A percentile compares a stretch with the other conserved stretches of the same genome.
These are phyloP conservation scores for Pedionomus torquatus DNA, from an alignment of 2,113 vertebrate genomes.

Conservation along the genomic window DNA sequence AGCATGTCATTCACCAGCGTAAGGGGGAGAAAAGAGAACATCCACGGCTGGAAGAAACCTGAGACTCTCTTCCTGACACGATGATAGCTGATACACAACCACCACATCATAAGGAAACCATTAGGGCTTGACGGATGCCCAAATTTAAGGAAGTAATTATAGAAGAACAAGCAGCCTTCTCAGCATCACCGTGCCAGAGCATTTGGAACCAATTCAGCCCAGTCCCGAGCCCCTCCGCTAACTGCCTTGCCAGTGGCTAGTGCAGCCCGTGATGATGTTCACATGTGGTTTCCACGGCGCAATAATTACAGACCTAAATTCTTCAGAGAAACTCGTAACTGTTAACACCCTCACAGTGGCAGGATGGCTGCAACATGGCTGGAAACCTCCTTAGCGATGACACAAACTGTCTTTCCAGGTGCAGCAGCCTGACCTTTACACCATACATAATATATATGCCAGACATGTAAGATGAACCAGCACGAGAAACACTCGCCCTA, in stretches of 20 bases:
- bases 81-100: background rate
- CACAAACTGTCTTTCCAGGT: background rate
- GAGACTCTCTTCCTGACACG: background rate
- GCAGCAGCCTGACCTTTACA: background rate
- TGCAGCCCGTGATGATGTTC: constrained; percentile 10
- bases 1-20: background rate
- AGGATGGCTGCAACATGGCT: background rate
- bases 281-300: constrained; percentile 15
- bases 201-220: constrained; percentile 67
- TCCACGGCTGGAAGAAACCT: background rate
- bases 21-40: background rate
- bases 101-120: constrained; percentile 44
- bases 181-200: constrained; percentile 21
- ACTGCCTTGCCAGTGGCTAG: constrained; percentile 13
- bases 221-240: background rate
- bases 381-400: background rate
- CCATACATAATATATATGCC: accelerated
- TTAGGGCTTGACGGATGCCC: constrained; percentile 44
- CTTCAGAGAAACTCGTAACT: constrained; percentile 14
- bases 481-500: accelerated
- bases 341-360: constrained; percentile 7
- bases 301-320: constrained; percentile 2
- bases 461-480: background rate
- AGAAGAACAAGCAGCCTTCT: constrained; percentile 55
- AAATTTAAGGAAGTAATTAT: constrained; percentile 70